These are phyloP conservation scores for Brachionus asplanchnoidis DNA, from an alignment of 1,140 invertebrate genomes.

Conservation along the genomic window DNA sequence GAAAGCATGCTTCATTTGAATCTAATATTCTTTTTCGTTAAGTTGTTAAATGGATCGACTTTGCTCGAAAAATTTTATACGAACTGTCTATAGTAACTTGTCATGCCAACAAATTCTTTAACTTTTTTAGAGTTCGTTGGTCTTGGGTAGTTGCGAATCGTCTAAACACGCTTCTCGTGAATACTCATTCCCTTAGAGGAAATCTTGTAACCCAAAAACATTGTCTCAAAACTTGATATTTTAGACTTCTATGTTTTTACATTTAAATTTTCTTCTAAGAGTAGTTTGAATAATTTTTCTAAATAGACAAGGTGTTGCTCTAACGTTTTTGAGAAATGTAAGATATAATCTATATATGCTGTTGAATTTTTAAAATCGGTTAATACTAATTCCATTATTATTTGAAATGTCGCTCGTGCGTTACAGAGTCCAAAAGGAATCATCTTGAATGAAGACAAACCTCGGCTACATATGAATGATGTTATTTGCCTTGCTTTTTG, in stretches of 20 bases:
- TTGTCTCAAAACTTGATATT: background rate
- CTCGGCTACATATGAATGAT: constrained; percentile 26
- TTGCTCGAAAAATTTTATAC: constrained; percentile 26
- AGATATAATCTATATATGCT: constrained; percentile 60
- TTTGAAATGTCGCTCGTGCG: constrained; percentile 56
- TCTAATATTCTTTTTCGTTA: constrained; percentile 52
- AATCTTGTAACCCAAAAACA: background rate
- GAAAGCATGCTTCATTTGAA: too few species aligned
- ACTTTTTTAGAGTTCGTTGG: constrained; percentile 46
- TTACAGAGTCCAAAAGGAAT: constrained; percentile 57
- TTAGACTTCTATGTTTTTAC: background rate
- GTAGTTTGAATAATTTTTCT: constrained; percentile 48
- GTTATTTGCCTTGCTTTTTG: constrained; percentile 46
- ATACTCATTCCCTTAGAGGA: too few species aligned
- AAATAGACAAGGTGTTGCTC: constrained; percentile 55
- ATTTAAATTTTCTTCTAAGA: constrained; percentile 44
- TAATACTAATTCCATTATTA: constrained; percentile 57
- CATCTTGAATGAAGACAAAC: background rate
- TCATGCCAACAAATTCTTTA: constrained; percentile 43
- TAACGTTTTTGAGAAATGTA: constrained; percentile 51
- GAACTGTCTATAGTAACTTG: constrained; percentile 43
- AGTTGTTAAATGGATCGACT: constrained; percentile 43
- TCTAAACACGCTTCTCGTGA: background rate
- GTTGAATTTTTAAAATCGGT: constrained; percentile 41
- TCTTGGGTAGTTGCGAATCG: constrained; percentile 40